Percentiles rank a stretch among this genome's conserved stretches.
Conservation (phyloP, 2,888 invertebrate genomes). For the Linyphia triangularis region DNA sequence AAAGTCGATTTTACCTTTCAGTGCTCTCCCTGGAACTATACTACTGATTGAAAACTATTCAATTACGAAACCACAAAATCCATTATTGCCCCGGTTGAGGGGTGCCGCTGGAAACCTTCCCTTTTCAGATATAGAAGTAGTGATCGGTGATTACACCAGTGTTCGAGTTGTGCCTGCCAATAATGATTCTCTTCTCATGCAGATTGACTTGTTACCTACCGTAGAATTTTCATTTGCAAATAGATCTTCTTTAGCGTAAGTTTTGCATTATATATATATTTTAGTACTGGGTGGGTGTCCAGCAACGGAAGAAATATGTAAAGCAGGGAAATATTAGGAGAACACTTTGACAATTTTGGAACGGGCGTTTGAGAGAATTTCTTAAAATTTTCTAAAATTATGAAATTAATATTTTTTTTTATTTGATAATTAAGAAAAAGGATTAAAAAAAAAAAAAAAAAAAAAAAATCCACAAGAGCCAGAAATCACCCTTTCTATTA, state of each 20-base stretch:
- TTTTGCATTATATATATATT: not conserved
- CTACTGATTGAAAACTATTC: constrained; percentile 58
- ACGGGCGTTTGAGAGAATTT: not conserved
- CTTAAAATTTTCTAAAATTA: not conserved
- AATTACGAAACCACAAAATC: constrained; percentile 46
- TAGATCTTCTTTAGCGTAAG: constrained; percentile 65
- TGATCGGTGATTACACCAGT: constrained; percentile 46
- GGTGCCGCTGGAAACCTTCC: constrained; percentile 60
- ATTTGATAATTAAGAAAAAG: no score
- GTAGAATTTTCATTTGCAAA: constrained; percentile 64
- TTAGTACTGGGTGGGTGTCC: not conserved
- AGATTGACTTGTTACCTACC: constrained; percentile 50
- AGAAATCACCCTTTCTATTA: no score
- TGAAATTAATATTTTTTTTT: not conserved
- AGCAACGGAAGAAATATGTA: no score
- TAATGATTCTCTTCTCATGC: constrained; percentile 47
- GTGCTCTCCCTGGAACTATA: constrained; percentile 55
- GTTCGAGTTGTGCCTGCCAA: constrained; percentile 39
- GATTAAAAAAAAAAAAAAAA: no score
- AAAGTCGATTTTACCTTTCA: no score
- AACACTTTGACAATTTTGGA: no score
- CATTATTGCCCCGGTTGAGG: constrained; percentile 40
- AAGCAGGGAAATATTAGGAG: no score
- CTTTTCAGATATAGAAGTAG: constrained; percentile 46
- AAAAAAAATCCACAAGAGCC: no score